Conservation (phyloP, 2,113 vertebrate species). For the Ptilorrhoa leucosticta region DNA sequence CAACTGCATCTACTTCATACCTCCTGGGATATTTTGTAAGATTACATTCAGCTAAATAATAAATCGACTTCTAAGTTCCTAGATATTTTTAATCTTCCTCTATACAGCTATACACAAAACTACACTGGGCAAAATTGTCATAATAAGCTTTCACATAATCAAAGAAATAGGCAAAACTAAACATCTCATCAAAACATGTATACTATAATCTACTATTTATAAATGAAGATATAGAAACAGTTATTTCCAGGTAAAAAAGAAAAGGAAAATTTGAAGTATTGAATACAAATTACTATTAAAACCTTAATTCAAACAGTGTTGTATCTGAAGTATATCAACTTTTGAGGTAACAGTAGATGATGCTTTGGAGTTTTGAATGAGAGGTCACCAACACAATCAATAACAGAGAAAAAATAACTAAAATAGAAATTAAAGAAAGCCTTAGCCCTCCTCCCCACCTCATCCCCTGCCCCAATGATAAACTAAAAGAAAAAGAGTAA, state of each 20-base stretch:
- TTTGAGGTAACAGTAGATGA: not conserved
- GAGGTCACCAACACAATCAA: not conserved
- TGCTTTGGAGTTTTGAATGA: not conserved
- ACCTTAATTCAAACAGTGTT: not conserved
- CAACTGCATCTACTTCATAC: not conserved
- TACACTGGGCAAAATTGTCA: not conserved
- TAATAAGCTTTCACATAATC: not conserved
- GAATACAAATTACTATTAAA: not conserved
- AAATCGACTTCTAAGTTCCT: not conserved
- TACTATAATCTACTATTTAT: not conserved
- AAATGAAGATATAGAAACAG: not conserved
- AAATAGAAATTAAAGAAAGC: fast-evolving
- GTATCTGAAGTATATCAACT: not conserved
- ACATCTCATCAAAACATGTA: not conserved
- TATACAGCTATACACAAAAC: not conserved
- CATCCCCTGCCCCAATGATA: fast-evolving
- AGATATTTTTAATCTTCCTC: not conserved
- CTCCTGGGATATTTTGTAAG: not conserved
- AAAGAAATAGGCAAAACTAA: not conserved
- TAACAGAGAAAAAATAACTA: not conserved
- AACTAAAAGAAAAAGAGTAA: not conserved
- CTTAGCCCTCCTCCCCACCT: fast-evolving
- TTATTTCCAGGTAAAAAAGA: not conserved
- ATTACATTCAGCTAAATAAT: not conserved
- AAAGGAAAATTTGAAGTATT: not conserved